A percentile compares a stretch with the other conserved stretches of the same genome.
Evolutionary conservation across 2,113 vertebrate species (phyloP).

Genomic region (Taxidea taxus): DNA sequence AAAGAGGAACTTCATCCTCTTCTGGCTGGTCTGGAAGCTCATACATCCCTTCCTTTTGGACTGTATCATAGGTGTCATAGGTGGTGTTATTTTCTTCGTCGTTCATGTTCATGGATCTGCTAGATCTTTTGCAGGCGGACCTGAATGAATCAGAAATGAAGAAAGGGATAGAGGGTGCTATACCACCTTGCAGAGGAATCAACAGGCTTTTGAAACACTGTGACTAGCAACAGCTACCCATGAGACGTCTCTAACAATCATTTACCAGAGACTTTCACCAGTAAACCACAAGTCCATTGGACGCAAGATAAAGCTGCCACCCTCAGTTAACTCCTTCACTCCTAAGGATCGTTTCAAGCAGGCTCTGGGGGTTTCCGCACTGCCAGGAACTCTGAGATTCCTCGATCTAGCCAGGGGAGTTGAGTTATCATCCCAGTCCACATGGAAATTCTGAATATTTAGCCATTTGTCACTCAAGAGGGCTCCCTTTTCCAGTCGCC

Average conservation of each 20-base stretch:
- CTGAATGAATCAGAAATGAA: not conserved
- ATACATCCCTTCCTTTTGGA: not conserved
- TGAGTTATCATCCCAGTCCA: not conserved
- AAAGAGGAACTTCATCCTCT: not conserved
- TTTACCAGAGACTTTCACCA: constrained; percentile 82
- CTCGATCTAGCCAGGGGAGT: not conserved
- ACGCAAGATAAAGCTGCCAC: constrained; percentile 69
- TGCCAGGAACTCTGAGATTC: not conserved
- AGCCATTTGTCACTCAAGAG: not conserved
- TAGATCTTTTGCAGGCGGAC: constrained; percentile 18
- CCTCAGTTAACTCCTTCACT: constrained; percentile 80
- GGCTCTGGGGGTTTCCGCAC: not conserved
- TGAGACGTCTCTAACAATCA: constrained; percentile 83
- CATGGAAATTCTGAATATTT: not conserved
- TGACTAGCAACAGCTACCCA: constrained; percentile 67
- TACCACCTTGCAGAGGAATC: constrained; percentile 40
- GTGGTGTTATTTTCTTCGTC: constrained; percentile 35
- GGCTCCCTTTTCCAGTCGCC: not conserved
- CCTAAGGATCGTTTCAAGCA: not conserved
- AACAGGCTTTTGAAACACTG: constrained; percentile 64
- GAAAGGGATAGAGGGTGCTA: constrained; percentile 36
- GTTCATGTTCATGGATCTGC: constrained; percentile 78
- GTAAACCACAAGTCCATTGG: constrained; percentile 71
- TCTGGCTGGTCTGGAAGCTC: constrained; percentile 43
- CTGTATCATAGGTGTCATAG: constrained; percentile 73